Evolutionary conservation across 2,888 invertebrate genomes (phyloP).

Genomic region (Micropterix aruncella): DNA sequence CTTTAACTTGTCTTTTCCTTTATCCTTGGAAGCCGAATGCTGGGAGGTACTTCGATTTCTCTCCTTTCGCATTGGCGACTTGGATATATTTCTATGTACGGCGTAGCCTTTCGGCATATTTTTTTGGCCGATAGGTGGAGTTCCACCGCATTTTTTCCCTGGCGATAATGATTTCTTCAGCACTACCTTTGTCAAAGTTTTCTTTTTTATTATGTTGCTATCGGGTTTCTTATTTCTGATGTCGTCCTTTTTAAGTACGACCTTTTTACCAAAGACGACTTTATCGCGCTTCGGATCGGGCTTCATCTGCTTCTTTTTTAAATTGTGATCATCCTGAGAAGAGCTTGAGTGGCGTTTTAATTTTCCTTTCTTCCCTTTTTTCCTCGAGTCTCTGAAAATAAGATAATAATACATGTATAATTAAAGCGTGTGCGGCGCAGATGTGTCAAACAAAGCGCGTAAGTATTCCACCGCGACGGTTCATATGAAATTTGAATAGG

Average conservation of each 20-base stretch:
- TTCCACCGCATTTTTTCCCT: slow-evolving; percentile 35
- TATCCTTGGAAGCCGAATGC: slow-evolving; percentile 32
- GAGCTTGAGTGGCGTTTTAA: slow-evolving; percentile 44
- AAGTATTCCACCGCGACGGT: too few species aligned
- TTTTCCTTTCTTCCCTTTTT: slow-evolving; percentile 38
- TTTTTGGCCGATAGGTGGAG: slow-evolving; percentile 34
- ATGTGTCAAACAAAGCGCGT: too few species aligned
- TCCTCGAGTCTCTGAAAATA: slow-evolving; percentile 32
- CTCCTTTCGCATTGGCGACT: slow-evolving; percentile 31
- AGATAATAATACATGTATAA: too few species aligned
- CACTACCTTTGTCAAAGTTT: slow-evolving; percentile 6
- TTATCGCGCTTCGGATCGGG: slow-evolving; percentile 29
- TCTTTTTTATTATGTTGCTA: slow-evolving; percentile 15
- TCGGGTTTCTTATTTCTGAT: slow-evolving; percentile 27
- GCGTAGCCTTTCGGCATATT: slow-evolving; percentile 22
- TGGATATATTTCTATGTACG: slow-evolving; percentile 25
- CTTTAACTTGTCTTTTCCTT: slow-evolving; percentile 18
- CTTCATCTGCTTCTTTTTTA: slow-evolving; percentile 39
- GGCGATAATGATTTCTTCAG: slow-evolving; percentile 35
- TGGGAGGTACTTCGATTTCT: slow-evolving; percentile 30
- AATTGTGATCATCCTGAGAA: slow-evolving; percentile 48
- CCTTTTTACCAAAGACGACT: slow-evolving; percentile 28
- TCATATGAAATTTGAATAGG: too few species aligned
- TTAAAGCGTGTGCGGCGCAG: too few species aligned
- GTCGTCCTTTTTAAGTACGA: slow-evolving; percentile 28